Evolutionary conservation across 2,797 vertebrate species (phyloP).

Genomic region (Nyctalus aviator): DNA sequence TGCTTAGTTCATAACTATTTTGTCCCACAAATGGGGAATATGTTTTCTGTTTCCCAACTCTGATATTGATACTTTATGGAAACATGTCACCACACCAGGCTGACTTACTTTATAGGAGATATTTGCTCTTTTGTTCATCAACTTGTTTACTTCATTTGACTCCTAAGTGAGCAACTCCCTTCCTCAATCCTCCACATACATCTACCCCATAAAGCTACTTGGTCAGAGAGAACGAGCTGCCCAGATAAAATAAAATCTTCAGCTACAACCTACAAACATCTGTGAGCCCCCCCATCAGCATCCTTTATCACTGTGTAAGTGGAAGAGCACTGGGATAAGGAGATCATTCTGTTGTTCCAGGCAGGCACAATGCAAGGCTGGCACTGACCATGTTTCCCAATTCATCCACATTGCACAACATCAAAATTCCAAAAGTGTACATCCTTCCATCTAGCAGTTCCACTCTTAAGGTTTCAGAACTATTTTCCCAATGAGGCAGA

Average conservation of each 20-base stretch:
- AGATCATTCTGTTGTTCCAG: not conserved
- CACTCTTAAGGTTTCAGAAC: not conserved
- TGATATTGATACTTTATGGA: not conserved
- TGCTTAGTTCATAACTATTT: not conserved
- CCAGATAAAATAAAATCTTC: not conserved
- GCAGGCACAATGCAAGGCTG: not conserved
- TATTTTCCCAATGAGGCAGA: slow-evolving; percentile 11
- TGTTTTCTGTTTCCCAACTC: slow-evolving; percentile 27
- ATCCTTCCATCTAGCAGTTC: not conserved
- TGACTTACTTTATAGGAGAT: not conserved
- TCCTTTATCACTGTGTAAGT: not conserved
- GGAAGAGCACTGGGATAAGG: not conserved
- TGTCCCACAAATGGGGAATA: not conserved
- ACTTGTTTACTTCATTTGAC: not conserved
- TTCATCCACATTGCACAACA: not conserved
- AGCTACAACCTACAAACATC: not conserved
- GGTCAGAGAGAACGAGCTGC: not conserved
- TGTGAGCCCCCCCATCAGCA: not conserved
- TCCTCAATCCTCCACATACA: not conserved
- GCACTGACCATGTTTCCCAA: not conserved
- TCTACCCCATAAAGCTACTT: not conserved
- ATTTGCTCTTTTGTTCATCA: not conserved
- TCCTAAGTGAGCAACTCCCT: not conserved
- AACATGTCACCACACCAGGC: not conserved
- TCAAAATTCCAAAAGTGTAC: not conserved